Base-by-base conservation (phyloP, 2,888 invertebrate genomes). In the Drepanosiphum platanoidis region DNA sequence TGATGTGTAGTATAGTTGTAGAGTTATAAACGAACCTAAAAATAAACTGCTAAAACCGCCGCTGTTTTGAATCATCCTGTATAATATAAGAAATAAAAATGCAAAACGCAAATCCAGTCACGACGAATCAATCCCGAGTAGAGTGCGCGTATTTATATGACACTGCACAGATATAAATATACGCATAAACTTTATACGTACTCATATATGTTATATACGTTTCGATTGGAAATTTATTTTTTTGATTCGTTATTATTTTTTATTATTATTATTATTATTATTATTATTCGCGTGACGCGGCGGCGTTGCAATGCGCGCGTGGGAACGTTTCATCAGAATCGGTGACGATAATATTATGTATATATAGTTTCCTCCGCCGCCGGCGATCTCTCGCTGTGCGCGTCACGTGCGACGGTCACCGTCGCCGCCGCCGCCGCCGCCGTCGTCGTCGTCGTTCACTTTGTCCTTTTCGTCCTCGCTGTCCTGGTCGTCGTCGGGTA, bases 321-420 rank as follows among this genome's bases (percentile, higher is more conserved):
- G 77, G 74, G 74, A 78, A 84, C 82, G 27, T 30, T 66, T 13
- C 66, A 13, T 32, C 8, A 4, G 13, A 66, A 13, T 13, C 66
- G 66, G 27, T 27, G 72, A 2, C 71, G 70, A 11, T 36, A 39
- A 22, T 1, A n/a, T n/a, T n/a, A n/a, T n/a, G n/a, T n/a, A n/a
- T n/a, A n/a, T n/a, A n/a, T n/a, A n/a, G n/a, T n/a, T n/a, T n/a
- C n/a, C n/a, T 22, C 72, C 46, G 36, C 42, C 64, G 83, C 68
- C 18, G 75, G 83, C 75, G 83, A 66, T 83, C 64, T 83, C 75
- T 83, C 52, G 83, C 74, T 52, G 83, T 66, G 83, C 46, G 32
- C 34, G 83, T 72, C 83, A 46, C 83, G 83, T 75, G 75, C 75
- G 70, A 30, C 52, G n/a, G 52, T 22, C 15, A 18, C 39, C 5